phyloP scores from a whole-genome alignment of 2,113 vertebrate species.

The Panurus biarmicus region DNA sequence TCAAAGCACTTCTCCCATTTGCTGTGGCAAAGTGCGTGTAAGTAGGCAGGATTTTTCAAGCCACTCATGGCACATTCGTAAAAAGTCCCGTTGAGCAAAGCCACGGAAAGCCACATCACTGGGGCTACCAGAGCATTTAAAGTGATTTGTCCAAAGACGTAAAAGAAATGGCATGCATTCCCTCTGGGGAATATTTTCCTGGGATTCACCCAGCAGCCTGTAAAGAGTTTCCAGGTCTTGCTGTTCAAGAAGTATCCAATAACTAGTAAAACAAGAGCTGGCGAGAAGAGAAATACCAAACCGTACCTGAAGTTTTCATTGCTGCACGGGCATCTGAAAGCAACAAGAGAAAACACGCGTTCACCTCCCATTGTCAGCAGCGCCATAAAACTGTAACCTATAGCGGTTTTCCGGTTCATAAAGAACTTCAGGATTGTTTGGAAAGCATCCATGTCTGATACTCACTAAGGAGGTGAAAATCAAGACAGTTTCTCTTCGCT shows the following conservation, averaged over 20 bases:
- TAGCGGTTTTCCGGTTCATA: conserved; percentile 80
- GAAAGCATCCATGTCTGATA: conserved; percentile 79
- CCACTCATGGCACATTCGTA: conserved; percentile 92
- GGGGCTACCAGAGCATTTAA: conserved; percentile 81
- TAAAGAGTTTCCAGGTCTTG: conserved; percentile 84
- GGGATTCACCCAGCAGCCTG: conserved; percentile 83
- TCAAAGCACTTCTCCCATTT: conserved; percentile 73
- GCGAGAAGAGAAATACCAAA: conserved; percentile 82
- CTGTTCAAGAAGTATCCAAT: conserved; percentile 81
- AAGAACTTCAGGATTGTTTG: conserved; percentile 80
- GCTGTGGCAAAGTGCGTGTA: conserved; percentile 75
- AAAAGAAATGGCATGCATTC: conserved; percentile 55
- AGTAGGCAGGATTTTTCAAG: conserved; percentile 67
- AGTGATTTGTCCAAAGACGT: conserved; percentile 60
- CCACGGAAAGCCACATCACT: conserved; percentile 90
- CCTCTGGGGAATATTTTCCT: conserved; percentile 66
- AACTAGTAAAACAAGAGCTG: conserved; percentile 81
- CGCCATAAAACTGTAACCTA: conserved; percentile 91
- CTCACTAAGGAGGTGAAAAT: not conserved
- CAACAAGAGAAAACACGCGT: conserved; percentile 83
- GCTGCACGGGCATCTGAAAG: conserved; percentile 92
- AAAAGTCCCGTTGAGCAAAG: conserved; percentile 88
- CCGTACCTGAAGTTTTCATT: conserved; percentile 82
- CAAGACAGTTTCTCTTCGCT: rapidly evolving
- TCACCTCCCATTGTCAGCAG: conserved; percentile 86